Base-by-base conservation (phyloP, 1,140 invertebrate species). In the Oedothorax gibbosus region DNA sequence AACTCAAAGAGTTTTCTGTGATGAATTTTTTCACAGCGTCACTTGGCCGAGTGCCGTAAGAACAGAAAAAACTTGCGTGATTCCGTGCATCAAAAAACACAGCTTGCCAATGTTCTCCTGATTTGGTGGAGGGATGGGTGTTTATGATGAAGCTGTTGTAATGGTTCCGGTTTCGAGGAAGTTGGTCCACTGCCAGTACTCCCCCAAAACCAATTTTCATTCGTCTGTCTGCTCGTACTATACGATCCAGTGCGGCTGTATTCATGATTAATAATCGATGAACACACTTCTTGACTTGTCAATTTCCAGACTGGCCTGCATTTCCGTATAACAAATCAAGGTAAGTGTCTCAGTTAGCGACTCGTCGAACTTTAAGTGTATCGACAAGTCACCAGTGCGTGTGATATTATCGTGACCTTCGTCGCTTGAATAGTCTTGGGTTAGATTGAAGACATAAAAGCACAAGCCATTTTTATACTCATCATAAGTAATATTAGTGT, bases 211-310 rank as follows among this genome's bases (percentile, higher is more conserved):
- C 54, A 7, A 8, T 54, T 20, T 72, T 72, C 10, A 72, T 72
- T 18, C 54, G 51, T n/a, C 8, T 14, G 54, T 72, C 69, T 0
- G 15, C 54, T 12, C 49, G 49, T 54, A n/a, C 51, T 53, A 53
- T 20, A 53, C 50, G 51, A 20, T 53, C 18, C 14, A 72, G 54
- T 6, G 51, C 51, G 18, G 20, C n/a, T 7, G 15, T 72, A 14
- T 54, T 51, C 69, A 54, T 72, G 50, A 54, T 54, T 72, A 72
- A 72, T 54, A 72, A n/a, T 72, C 69, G 7, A 12, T 72, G 50
- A 72, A 72, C 15, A 72, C 18, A 18, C 54, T 72, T 72, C 69
- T 72, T 14, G 49, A 53, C 20, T 54, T 54, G 7, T 72, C 15
- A 14, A 72, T 72, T 72, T 72, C n/a, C 4, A 72, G 51, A n/a